These are phyloP conservation scores for Pachycephala philippinensis DNA, from an alignment of 2,113 vertebrate species.

Conservation along the genomic window DNA sequence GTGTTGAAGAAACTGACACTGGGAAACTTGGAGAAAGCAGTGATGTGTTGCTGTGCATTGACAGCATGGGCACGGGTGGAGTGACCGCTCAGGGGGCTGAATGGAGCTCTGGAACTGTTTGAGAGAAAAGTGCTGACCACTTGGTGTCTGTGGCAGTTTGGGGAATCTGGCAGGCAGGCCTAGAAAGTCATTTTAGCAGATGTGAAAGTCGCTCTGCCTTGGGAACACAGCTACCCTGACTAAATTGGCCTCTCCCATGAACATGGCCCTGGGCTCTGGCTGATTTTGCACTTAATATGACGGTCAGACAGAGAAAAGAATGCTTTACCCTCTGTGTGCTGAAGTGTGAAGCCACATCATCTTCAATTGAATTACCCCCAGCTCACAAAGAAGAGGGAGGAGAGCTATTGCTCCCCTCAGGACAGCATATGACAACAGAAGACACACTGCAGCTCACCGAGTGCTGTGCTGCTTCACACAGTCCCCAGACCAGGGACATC, in stretches of 20 bases:
- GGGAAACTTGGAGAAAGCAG: not conserved
- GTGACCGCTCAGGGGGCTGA: not conserved
- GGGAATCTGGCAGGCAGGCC: not conserved
- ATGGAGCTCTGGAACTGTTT: not conserved
- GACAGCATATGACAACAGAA: not conserved
- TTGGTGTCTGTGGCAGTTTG: not conserved
- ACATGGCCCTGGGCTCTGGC: not conserved
- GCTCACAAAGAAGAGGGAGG: not conserved
- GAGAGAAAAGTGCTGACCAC: not conserved
- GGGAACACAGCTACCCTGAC: not conserved
- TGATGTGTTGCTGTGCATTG: not conserved
- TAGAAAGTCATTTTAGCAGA: not conserved
- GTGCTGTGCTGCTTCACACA: not conserved
- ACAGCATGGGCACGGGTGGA: rapidly evolving
- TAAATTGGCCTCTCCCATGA: not conserved
- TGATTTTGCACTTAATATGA: not conserved
- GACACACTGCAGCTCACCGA: not conserved
- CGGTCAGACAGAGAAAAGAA: not conserved
- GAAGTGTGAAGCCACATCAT: conserved; percentile 17
- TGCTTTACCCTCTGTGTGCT: not conserved
- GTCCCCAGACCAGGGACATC: not conserved
- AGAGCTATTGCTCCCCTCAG: not conserved
- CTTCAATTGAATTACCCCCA: not conserved
- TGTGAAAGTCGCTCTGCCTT: not conserved
- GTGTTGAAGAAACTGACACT: not conserved